These are phyloP conservation scores for Lamellibrachia columna DNA, from an alignment of 2,888 invertebrate genomes.

Conservation along the genomic window DNA sequence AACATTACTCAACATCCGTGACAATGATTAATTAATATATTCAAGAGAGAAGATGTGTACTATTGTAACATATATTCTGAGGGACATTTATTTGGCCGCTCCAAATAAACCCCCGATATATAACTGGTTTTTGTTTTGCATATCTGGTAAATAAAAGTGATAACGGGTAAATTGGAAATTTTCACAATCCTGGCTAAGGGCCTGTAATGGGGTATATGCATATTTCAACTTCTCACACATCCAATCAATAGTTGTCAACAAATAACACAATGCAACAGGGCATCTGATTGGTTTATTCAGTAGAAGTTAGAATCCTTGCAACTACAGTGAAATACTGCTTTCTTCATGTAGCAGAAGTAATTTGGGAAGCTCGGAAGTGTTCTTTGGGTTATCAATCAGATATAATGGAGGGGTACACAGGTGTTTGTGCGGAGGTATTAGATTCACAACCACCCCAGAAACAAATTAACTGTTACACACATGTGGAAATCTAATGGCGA, in stretches of 20 bases:
- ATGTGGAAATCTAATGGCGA: neutral
- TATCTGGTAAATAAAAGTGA: too few species aligned
- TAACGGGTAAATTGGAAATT: too few species aligned
- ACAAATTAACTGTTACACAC: neutral
- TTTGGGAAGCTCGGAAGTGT: neutral
- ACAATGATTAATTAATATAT: too few species aligned
- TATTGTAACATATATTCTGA: too few species aligned
- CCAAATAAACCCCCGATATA: too few species aligned
- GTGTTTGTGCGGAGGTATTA: neutral
- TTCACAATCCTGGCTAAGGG: too few species aligned
- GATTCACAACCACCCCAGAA: neutral
- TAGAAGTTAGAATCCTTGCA: neutral
- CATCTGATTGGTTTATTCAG: constrained; percentile 16
- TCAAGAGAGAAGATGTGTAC: too few species aligned
- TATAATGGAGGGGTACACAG: neutral
- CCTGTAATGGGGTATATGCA: neutral
- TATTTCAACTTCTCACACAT: neutral
- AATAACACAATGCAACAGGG: neutral
- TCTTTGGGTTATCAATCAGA: neutral
- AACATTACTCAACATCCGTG: too few species aligned
- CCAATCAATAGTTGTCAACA: neutral
- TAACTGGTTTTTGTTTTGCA: too few species aligned
- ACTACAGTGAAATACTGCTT: neutral
- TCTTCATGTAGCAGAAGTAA: neutral
- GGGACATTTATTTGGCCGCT: too few species aligned